phyloP scores from a whole-genome alignment of 1,140 invertebrate species.

The Ladona fulva region DNA sequence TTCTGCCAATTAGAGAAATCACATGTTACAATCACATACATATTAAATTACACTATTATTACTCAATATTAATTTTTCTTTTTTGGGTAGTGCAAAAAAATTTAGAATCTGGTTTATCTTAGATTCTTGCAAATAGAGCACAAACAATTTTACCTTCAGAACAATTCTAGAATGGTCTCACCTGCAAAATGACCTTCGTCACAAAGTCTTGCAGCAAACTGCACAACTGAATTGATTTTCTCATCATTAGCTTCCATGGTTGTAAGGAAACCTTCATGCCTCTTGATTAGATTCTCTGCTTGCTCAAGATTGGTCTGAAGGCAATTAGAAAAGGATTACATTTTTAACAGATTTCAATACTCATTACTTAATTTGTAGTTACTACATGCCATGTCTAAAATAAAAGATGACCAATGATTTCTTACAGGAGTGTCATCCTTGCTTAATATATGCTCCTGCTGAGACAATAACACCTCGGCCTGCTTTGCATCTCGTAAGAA shows the following conservation, averaged over 20 bases:
- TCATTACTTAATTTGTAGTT: too few species aligned
- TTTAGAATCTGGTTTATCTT: too few species aligned
- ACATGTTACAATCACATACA: too few species aligned
- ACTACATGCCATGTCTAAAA: too few species aligned
- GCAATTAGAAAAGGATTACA: neutral
- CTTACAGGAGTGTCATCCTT: conserved; percentile 87
- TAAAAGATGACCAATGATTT: neutral
- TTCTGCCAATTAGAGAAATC: too few species aligned
- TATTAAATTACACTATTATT: too few species aligned
- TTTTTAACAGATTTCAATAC: too few species aligned
- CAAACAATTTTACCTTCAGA: too few species aligned
- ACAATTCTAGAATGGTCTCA: conserved; percentile 19
- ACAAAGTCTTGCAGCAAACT: conserved; percentile 82
- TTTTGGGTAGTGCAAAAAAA: too few species aligned
- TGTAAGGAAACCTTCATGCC: conserved; percentile 96
- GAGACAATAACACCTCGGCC: conserved; percentile 92
- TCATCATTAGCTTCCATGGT: conserved; percentile 99
- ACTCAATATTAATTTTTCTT: too few species aligned
- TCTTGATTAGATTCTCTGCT: conserved; percentile 93
- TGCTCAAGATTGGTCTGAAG: conserved; percentile 75
- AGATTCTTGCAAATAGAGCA: too few species aligned
- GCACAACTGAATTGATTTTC: conserved; percentile 91
- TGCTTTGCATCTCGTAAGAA: conserved; percentile 95
- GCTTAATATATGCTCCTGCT: conserved; percentile 91
- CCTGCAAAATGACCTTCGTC: conserved; percentile 71